Evolutionary conservation across 2,888 invertebrate genomes (phyloP), one percentile per base, ranked within the genome.

Genomic region (Trachelus iudaicus): DNA sequence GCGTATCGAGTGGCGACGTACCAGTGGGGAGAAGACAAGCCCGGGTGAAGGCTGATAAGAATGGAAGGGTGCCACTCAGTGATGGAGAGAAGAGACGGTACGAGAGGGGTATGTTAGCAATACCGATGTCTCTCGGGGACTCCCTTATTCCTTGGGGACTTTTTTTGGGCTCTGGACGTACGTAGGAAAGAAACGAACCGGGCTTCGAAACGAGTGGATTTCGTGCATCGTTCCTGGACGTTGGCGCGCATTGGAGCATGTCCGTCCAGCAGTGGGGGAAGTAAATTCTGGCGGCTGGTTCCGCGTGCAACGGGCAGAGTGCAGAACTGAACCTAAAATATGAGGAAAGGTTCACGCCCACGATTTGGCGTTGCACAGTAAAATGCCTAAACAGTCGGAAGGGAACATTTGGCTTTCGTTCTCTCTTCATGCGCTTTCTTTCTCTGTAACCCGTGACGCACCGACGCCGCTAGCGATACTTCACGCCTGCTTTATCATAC

Each of bases 241-340:
- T 69, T 69, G 13, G 6, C 40, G 75, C 75, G 73, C 71, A 73
- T 37, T 23, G 56, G 23, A 23, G 9, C 56, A 56, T 2, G 56
- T 23, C 23, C 9, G 56, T 23, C 2, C 15, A 56, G 23, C 76
- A 35, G n/a, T n/a, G 78, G 79, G 73, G 75, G 76, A 83, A 56
- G 56, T 23, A 56, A 56, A 23, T 56, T 23, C 56, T 56, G 56
- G 23, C 23, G 9, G 9, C 23, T 23, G 56, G 23, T 23, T 15
- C 82, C 80, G 84, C 84, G 87, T 88, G 87, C 84, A 80, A 76
- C 73, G 82, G 87, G 85, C 87, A 87, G 79, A 79, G 81, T 80
- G 80, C 82, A 81, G 82, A 81, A 84, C 86, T 85, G 85, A 87
- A 85, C 85, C 82, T 90, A 89, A 90, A 90, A 90, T 90, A 90